Base-by-base conservation (phyloP, 2,113 vertebrate genomes). In the Halichoerus grypus region DNA sequence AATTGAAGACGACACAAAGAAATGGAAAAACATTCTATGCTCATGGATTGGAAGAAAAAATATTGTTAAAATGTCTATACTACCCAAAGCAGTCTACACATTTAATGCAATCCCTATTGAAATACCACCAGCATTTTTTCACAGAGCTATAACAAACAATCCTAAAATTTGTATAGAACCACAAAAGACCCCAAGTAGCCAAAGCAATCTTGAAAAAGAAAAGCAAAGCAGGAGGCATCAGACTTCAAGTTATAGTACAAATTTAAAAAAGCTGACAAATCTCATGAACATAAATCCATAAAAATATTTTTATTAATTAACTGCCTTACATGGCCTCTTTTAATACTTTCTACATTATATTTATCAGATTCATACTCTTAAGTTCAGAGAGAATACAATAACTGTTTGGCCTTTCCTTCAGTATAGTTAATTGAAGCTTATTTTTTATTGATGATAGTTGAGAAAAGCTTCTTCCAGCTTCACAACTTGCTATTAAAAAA, bases 221-320 rank as follows among this genome's bases (percentile, higher is more conserved):
- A 74, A 74, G 71, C 71, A 74, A 74, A 74, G 39, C 71, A 26
- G 39, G 71, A 74, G 22, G 71, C 39, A 74, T 74, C 12, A 26
- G 24, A 42, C 39, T 46, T 46, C 39, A 74, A 28, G 39, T 74
- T 74, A 46, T 74, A 46, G 26, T 74, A 46, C 39, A 74, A 63
- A 76, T 42, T 85, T 76, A 11, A 51, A 86, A 89, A 76, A 46
- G 3, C 11, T 12, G 22, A 81, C 26, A 86, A 72, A 89, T 79
- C 24, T 28, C 28, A 76, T 33, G 82, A 81, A 77, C 11, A 85
- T 33, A 84, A 65, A 21, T 15, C 11, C 36, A 46, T 33, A 84
- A 94, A 90, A 91, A 28, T 49, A 46, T 65, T 72, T 90, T 36
- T 53, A 28, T 65, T 95, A 77, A 39, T 71, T 92, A 69, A 51